Percentiles rank a stretch among this genome's conserved stretches.
Evolutionary conservation across 2,113 vertebrate species (phyloP).

Genomic region (Ageneiosus marmoratus): DNA sequence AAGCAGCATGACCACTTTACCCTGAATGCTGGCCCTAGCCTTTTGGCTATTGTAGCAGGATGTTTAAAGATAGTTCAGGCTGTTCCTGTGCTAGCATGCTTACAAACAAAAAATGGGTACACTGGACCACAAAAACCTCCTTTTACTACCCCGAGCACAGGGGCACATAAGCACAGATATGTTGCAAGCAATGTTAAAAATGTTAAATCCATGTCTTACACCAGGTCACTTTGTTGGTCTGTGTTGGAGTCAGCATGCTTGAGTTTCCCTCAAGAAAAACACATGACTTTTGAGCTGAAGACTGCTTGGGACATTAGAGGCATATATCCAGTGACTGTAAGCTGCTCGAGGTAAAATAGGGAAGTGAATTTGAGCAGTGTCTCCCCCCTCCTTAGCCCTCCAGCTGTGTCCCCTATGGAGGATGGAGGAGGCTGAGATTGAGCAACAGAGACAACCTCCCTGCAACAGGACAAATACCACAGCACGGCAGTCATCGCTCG

Average conservation of each 20-base stretch:
- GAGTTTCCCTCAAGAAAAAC: background rate
- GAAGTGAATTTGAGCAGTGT: constrained; percentile 24
- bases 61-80: constrained; percentile 43
- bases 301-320: constrained; percentile 32
- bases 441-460: constrained; percentile 49
- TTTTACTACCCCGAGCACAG: constrained; percentile 5
- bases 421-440: constrained; percentile 47
- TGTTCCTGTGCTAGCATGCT: constrained; percentile 11
- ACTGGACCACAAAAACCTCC: constrained; percentile 4
- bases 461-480: constrained; percentile 66
- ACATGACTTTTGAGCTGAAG: background rate
- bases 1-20: constrained; percentile 57
- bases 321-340: constrained; percentile 48
- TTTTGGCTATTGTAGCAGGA: constrained; percentile 50
- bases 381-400: constrained; percentile 49
- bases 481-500: constrained; percentile 61
- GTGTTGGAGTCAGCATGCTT: background rate
- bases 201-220: background rate
- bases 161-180: constrained; percentile 49
- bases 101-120: background rate
- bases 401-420: constrained; percentile 59
- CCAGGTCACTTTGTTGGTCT: background rate
- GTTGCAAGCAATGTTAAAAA: constrained; percentile 55
- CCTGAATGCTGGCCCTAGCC: constrained; percentile 37
- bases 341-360: constrained; percentile 22